phyloP scores from a whole-genome alignment of 2,888 invertebrate genomes.

The Ophion ventricosus region DNA sequence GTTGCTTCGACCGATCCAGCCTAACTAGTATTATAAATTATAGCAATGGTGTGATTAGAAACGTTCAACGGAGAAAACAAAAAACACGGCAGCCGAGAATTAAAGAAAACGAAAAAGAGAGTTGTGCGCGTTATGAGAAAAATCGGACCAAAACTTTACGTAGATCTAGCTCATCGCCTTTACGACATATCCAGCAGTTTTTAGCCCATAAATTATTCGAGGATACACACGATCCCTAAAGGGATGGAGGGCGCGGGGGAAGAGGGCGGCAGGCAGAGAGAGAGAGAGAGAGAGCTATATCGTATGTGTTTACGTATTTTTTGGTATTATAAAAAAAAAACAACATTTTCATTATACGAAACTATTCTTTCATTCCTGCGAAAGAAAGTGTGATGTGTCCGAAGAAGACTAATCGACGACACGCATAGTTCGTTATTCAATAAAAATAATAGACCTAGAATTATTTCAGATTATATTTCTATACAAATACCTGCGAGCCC shows the following conservation, averaged over 20 bases:
- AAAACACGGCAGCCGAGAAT: not conserved
- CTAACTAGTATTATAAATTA: constrained; percentile 55
- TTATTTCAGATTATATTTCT: constrained; percentile 77
- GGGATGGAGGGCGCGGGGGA: not conserved
- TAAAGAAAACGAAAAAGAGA: constrained; percentile 16
- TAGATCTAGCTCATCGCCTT: constrained; percentile 77
- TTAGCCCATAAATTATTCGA: constrained; percentile 70
- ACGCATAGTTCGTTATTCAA: constrained; percentile 55
- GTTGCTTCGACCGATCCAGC: constrained; percentile 61
- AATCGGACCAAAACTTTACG: constrained; percentile 76
- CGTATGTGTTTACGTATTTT: constrained; percentile 47
- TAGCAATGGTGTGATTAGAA: constrained; percentile 7
- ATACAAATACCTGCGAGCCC: constrained; percentile 68
- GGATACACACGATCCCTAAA: constrained; percentile 9
- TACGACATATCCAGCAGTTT: constrained; percentile 76
- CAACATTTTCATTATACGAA: constrained; percentile 34
- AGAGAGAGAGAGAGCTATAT: not conserved
- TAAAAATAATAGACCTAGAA: constrained; percentile 61
- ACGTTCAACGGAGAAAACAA: constrained; percentile 1
- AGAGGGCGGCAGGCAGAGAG: not conserved
- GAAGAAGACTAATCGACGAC: constrained; percentile 17
- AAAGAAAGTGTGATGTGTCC: constrained; percentile 27
- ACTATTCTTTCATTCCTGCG: constrained; percentile 52
- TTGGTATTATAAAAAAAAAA: constrained; percentile 34
- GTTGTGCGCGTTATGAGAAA: constrained; percentile 65